Conservation (phyloP, 2,113 vertebrate species). For the Ammospiza caudacuta region DNA sequence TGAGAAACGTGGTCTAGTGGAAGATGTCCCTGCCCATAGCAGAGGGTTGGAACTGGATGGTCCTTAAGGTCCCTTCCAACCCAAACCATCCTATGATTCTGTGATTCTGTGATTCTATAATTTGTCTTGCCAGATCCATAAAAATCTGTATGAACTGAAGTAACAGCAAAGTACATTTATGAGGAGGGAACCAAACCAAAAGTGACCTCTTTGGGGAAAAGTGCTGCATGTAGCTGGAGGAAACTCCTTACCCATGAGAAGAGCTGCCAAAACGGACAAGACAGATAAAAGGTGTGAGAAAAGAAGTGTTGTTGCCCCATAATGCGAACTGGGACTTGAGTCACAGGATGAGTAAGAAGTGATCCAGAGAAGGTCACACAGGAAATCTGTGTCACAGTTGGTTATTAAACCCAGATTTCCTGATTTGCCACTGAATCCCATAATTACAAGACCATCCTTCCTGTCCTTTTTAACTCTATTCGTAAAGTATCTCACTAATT, state of each 20-base stretch:
- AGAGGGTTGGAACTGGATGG: not conserved
- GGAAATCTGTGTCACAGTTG: slow-evolving; percentile 52
- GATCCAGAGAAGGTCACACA: slow-evolving; percentile 36
- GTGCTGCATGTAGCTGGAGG: not conserved
- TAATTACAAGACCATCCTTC: slow-evolving; percentile 53
- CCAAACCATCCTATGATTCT: not conserved
- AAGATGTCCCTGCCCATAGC: not conserved
- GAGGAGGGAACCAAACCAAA: not conserved
- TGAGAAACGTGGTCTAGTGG: not conserved
- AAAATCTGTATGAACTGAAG: not conserved
- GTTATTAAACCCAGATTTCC: slow-evolving; percentile 68
- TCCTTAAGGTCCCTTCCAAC: not conserved
- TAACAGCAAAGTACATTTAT: not conserved
- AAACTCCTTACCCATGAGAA: not conserved
- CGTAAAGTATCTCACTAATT: not conserved
- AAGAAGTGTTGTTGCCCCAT: not conserved
- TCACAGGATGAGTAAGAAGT: slow-evolving; percentile 55
- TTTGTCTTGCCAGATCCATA: not conserved
- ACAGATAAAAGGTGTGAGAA: slow-evolving; percentile 21
- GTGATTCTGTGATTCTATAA: not conserved
- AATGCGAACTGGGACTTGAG: not conserved
- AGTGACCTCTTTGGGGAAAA: not conserved
- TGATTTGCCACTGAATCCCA: slow-evolving; percentile 54
- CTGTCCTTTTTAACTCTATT: not conserved
- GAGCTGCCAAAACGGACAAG: not conserved